Evolutionary conservation across 1,140 invertebrate species (phyloP), one percentile per base, ranked within the genome.

Genomic region (Globodera ellingtonae): DNA sequence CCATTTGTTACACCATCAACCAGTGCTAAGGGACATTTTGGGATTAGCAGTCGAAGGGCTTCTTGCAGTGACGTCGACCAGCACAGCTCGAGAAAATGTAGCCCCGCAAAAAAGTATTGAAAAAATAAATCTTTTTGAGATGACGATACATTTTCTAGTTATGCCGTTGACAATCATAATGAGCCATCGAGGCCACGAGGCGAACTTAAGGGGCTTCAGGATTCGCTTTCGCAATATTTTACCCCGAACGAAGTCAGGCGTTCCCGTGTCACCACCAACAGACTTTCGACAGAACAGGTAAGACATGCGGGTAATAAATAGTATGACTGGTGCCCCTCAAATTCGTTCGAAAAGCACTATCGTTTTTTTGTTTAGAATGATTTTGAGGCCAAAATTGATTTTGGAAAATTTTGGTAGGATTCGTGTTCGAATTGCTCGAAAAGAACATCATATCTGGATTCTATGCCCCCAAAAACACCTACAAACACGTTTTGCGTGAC

Each of bases 201-300:
- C 15, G 80, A 81, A 72, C 66, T 81, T 21, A 81, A 72, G 67
- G 65, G 66, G n/a, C 47, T 82, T 6, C 82, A 83, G 69, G 88
- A 89, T 77, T 89, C 89, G 15, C 83, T 90, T 6, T 84, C 85
- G 15, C 79, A 84, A 67, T 90, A 90, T 84, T 90, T 90, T 73
- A 90, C 89, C 24, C 86, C 89, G 46, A 84, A 82, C 44, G 86
- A 88, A 74, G 85, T 84, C 75, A 67, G 89, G 24, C 91, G 91
- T 86, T 86, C 86, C 2, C 72, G 86, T 44, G 59, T 82, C 8
- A 67, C 70, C 4, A 65, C 69, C 15, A 52, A 46, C 48, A 77
- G 69, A 67, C n/a, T 75, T 62, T 6, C 46, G 4, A n/a, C 65
- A 21, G 75, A 77, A 67, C 75, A 77, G 75, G 75, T 67, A n/a